Evolutionary conservation across 2,888 invertebrate genomes (phyloP).

Genomic region (Frankliniella intonsa): DNA sequence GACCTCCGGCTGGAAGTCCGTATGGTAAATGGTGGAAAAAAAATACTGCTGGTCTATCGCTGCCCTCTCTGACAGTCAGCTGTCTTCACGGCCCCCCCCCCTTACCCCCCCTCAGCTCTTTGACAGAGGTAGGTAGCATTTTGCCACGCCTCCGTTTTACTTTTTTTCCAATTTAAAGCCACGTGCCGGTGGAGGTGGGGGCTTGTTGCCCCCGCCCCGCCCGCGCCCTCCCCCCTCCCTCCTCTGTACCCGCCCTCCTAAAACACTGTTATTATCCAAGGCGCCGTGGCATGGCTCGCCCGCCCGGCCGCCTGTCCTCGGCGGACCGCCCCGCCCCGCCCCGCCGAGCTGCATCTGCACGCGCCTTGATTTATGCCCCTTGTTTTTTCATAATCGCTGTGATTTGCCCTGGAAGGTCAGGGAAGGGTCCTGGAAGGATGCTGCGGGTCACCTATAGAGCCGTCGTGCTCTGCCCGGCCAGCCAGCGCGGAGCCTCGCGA

Average conservation of each 20-base stretch:
- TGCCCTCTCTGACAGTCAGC: background rate
- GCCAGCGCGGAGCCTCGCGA: slow-evolving; percentile 1
- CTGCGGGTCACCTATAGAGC: background rate
- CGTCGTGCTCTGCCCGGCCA: background rate
- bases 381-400: slow-evolving; percentile 10
- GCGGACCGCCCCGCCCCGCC: background rate
- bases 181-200: background rate
- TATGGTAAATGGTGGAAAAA: too few species aligned
- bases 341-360: background rate
- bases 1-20: too few species aligned
- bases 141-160: too few species aligned
- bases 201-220: background rate
- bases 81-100: background rate
- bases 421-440: background rate
- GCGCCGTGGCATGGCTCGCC: background rate
- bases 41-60: too few species aligned
- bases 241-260: background rate
- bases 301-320: too few species aligned
- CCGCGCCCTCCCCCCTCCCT: background rate
- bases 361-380: background rate
- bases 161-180: slow-evolving; percentile 1
- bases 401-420: background rate
- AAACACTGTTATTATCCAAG: slow-evolving; percentile 21
- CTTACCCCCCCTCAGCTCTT: background rate
- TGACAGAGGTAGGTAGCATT: too few species aligned